phyloP scores from a whole-genome alignment of 2,797 vertebrate genomes.

The Muscicapa striata region DNA sequence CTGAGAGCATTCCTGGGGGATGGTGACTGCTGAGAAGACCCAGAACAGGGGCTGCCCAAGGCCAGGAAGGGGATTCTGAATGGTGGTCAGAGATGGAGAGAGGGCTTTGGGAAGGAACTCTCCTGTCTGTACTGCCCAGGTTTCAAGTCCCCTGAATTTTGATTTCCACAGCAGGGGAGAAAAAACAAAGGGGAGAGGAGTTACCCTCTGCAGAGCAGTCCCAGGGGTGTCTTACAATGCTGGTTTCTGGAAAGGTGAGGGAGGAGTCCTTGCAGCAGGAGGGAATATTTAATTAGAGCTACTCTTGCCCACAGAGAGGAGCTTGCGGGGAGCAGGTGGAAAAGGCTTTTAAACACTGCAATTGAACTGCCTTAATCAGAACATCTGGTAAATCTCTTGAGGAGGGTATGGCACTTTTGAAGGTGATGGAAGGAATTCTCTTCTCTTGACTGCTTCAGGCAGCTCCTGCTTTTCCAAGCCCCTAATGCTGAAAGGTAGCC shows the following conservation, averaged over 20 bases:
- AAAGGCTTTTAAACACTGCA: constrained; percentile 44
- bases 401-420: constrained; percentile 19
- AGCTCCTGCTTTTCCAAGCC: background rate
- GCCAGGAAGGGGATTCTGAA: background rate
- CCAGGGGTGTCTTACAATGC: background rate
- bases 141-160: background rate
- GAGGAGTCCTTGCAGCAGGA: constrained; percentile 36
- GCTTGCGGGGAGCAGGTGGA: constrained; percentile 5
- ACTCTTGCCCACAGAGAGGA: background rate
- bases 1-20: background rate
- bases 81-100: background rate
- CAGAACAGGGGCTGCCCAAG: background rate
- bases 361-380: constrained; percentile 62
- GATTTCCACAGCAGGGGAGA: background rate
- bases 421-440: constrained; percentile 14
- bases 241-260: constrained; percentile 34
- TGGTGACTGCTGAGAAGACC: background rate
- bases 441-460: background rate
- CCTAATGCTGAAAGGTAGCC: background rate
- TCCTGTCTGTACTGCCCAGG: rapidly evolving
- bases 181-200: background rate
- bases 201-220: background rate
- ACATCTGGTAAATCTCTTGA: constrained; percentile 61
- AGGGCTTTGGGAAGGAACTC: background rate
- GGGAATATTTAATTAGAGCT: constrained; percentile 55